These are phyloP conservation scores for Passer domesticus DNA, from an alignment of 2,113 vertebrate species.

Conservation along the genomic window DNA sequence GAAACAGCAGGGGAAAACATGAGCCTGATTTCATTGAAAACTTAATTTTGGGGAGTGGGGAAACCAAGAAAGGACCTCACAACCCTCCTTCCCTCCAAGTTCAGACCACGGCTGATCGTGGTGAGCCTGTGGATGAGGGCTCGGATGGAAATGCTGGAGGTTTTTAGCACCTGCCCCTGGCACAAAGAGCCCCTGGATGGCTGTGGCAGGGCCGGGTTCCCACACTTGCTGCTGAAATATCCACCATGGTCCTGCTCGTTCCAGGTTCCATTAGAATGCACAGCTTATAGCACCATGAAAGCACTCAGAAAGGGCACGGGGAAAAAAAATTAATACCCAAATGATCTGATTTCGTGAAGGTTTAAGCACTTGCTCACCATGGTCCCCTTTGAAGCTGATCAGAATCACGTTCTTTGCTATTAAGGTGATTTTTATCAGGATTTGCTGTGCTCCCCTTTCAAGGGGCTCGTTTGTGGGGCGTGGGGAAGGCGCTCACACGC, in stretches of 20 bases:
- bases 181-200: neutral
- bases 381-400: conserved; percentile 39
- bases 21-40: neutral
- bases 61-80: too few relatives aligned
- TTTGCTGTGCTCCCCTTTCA: conserved; percentile 15
- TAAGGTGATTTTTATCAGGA: conserved; percentile 56
- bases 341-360: conserved; percentile 14
- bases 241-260: rapidly evolving
- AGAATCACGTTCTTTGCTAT: conserved; percentile 43
- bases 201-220: neutral
- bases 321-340: conserved; percentile 2
- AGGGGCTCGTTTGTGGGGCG: conserved; percentile 1
- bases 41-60: rapidly evolving
- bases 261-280: neutral
- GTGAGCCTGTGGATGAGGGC: neutral
- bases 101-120: rapidly evolving
- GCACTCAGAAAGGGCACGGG: neutral
- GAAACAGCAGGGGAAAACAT: neutral
- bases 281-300: neutral
- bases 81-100: neutral
- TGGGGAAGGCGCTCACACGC: conserved; percentile 12
- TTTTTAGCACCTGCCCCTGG: neutral
- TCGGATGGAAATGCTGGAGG: neutral
- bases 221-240: neutral
- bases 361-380: neutral